phyloP scores from a whole-genome alignment of 2,888 invertebrate genomes.

The Ectemnius cavifrons region DNA sequence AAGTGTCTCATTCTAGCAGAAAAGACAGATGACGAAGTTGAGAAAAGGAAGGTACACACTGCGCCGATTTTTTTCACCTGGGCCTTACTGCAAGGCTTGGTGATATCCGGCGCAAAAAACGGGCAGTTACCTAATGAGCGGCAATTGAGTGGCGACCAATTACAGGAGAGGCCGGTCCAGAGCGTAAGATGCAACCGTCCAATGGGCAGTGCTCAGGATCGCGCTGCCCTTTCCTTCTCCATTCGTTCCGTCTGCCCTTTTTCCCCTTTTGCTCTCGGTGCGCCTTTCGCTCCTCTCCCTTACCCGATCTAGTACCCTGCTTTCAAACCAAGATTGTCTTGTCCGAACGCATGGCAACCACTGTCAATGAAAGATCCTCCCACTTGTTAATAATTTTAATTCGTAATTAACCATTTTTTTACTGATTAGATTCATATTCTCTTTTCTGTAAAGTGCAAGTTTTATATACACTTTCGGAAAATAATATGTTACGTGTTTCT shows the following conservation, averaged over 20 bases:
- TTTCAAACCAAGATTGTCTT: slow-evolving; percentile 7
- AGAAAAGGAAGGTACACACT: too few relatives aligned
- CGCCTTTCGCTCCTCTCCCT: slow-evolving; percentile 12
- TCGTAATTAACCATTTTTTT: background rate
- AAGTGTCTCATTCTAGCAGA: slow-evolving; percentile 55
- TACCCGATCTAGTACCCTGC: background rate
- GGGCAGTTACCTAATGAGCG: slow-evolving; percentile 73
- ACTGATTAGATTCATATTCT: background rate
- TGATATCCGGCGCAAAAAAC: slow-evolving; percentile 64
- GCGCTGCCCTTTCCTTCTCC: slow-evolving; percentile 52
- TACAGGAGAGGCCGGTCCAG: slow-evolving; percentile 70
- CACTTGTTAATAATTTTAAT: too few relatives aligned
- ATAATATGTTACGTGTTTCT: too few relatives aligned
- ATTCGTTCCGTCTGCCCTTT: slow-evolving; percentile 31
- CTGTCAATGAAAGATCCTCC: too few relatives aligned
- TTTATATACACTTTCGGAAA: background rate
- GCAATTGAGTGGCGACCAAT: slow-evolving; percentile 76
- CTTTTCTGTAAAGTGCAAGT: background rate
- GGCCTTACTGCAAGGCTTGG: slow-evolving; percentile 50
- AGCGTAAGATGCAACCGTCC: slow-evolving; percentile 68
- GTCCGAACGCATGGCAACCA: too few relatives aligned
- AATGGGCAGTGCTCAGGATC: slow-evolving; percentile 68
- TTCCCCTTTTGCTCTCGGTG: slow-evolving; percentile 17
- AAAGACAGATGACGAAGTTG: slow-evolving; percentile 14
- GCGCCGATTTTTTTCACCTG: slow-evolving; percentile 32